phyloP scores from a whole-genome alignment of 2,113 vertebrate genomes.

The Albula goreensis region DNA sequence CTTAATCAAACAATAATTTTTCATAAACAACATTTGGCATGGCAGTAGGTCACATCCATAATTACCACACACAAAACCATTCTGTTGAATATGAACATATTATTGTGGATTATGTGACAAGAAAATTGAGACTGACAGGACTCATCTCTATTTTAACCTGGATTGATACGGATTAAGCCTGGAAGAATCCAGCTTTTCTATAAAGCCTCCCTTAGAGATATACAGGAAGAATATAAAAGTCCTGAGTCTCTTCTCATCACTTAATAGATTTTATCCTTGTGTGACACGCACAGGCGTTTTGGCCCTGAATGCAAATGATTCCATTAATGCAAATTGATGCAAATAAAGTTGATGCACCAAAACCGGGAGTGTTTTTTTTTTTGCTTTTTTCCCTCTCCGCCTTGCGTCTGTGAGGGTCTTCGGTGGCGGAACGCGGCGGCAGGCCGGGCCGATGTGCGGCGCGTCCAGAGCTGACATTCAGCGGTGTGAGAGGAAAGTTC shows the following conservation, averaged over 20 bases:
- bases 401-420: background rate
- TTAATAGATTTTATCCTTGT: background rate
- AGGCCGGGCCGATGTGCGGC: background rate
- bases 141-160: background rate
- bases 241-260: background rate
- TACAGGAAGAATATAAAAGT: background rate
- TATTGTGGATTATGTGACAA: background rate
- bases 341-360: background rate
- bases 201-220: background rate
- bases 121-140: background rate
- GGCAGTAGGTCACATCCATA: background rate
- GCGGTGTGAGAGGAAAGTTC: background rate
- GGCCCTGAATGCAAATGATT: background rate
- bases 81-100: background rate
- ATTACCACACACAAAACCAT: background rate
- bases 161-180: slow-evolving; percentile 1
- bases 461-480: background rate
- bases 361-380: background rate
- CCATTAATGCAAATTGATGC: slow-evolving; percentile 9
- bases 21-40: background rate
- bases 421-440: background rate
- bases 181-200: background rate
- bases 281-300: background rate
- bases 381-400: background rate
- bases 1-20: background rate